Evolutionary conservation across 2,113 vertebrate genomes (phyloP).

Genomic region (Muntiacus muntjak): DNA sequence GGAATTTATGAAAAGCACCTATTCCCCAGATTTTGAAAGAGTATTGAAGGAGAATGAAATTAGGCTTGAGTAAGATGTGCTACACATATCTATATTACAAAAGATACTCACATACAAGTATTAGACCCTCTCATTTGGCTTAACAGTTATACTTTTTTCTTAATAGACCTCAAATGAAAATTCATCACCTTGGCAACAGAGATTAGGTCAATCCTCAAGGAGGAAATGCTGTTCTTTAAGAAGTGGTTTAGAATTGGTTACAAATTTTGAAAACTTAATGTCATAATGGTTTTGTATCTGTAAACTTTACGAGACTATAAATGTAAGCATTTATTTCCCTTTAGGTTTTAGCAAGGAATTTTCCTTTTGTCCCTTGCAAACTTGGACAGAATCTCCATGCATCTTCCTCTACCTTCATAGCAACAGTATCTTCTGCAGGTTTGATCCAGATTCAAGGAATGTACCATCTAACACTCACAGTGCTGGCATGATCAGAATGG

Average conservation of each 20-base stretch:
- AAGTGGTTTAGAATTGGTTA: constrained; percentile 5
- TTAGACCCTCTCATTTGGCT: background rate
- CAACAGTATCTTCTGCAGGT: background rate
- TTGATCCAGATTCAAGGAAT: background rate
- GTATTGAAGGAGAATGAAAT: constrained; percentile 7
- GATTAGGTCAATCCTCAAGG: background rate
- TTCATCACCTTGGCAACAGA: background rate
- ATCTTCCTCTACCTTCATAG: background rate
- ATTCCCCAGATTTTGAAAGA: background rate
- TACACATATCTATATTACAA: background rate
- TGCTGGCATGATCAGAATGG: background rate
- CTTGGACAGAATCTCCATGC: background rate
- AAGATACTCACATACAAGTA: background rate
- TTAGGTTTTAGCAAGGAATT: background rate
- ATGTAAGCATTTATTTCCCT: background rate
- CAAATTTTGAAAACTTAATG: background rate
- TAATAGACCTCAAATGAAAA: background rate
- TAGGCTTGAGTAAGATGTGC: background rate
- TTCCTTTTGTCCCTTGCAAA: background rate
- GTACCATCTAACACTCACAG: background rate
- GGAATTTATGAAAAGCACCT: constrained; percentile 1
- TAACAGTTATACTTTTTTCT: background rate
- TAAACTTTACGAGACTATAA: background rate
- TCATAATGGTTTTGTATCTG: constrained; percentile 18
- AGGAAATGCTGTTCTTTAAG: background rate